Conservation (phyloP, 53 echinoderm and acorn worm species). For the Patiria pectinifera region DNA sequence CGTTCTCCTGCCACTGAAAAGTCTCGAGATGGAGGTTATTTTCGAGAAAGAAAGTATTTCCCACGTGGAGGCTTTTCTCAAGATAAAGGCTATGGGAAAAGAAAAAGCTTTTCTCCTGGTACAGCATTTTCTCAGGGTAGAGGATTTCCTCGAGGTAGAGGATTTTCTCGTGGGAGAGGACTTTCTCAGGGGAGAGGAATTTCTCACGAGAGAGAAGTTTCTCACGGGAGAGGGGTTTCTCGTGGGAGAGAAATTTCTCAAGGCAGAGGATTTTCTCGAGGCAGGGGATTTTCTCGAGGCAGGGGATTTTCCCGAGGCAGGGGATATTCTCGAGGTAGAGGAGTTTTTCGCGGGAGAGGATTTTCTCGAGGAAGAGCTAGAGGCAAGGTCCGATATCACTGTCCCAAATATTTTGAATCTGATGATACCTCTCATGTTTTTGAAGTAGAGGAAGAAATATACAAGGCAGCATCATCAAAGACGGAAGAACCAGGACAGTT, state of each 20-base stretch:
- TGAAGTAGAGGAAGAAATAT: conserved; percentile 26
- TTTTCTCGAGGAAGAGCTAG: conserved; percentile 11
- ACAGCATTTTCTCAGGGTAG: neutral
- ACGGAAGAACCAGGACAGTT: neutral
- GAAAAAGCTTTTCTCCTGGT: no score
- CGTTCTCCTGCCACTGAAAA: neutral
- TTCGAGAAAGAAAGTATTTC: neutral
- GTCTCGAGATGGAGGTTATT: neutral
- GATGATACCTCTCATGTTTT: neutral
- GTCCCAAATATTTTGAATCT: conserved; percentile 29
- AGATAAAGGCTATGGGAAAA: neutral
- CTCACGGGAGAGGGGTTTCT: neutral
- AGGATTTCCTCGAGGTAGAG: neutral
- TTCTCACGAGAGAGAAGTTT: no score
- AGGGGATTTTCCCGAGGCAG: neutral
- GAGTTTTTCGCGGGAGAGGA: neutral
- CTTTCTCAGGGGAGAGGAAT: no score
- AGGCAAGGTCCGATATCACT: neutral
- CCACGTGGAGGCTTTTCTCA: neutral
- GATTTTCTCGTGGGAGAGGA: no score
- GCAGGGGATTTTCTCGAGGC: neutral
- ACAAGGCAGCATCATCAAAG: neutral
- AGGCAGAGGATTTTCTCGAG: neutral
- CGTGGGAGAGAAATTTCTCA: neutral
- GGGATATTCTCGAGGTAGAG: neutral